A percentile compares a stretch with the other conserved stretches of the same genome.
Evolutionary conservation across 2,113 vertebrate species (phyloP).

Genomic region (Megaptera novaeangliae): DNA sequence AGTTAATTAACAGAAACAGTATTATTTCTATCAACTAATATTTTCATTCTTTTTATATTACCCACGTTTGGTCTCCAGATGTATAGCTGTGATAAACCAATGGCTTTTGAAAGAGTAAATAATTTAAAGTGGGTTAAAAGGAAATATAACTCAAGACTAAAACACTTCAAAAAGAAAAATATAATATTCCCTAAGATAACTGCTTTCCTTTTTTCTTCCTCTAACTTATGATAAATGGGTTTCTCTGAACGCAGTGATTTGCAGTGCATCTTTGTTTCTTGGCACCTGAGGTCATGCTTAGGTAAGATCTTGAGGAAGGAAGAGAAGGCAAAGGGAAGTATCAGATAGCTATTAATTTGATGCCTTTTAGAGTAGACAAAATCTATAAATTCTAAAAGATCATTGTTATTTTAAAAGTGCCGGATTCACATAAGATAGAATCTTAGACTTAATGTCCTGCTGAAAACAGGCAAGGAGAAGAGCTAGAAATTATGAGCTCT

Average conservation of each 20-base stretch:
- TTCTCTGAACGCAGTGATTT: neutral
- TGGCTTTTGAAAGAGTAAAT: conserved; percentile 7
- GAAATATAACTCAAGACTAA: conserved; percentile 16
- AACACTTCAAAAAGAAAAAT: conserved; percentile 12
- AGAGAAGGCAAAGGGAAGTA: neutral
- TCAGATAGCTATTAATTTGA: neutral
- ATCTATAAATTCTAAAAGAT: conserved; percentile 6
- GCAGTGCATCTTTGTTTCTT: neutral
- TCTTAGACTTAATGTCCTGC: neutral
- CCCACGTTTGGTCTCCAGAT: neutral
- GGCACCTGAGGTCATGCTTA: neutral
- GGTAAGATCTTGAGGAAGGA: neutral
- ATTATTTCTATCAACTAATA: conserved; percentile 21
- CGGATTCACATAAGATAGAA: neutral
- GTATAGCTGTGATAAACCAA: neutral
- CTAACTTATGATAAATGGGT: neutral
- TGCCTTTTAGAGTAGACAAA: neutral
- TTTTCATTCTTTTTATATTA: conserved; percentile 18
- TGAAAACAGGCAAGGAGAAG: neutral
- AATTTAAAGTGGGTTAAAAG: conserved; percentile 19
- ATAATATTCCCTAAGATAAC: neutral
- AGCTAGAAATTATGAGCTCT: neutral
- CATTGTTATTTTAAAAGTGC: neutral
- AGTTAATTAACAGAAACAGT: neutral
- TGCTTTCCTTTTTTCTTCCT: neutral